These are phyloP conservation scores for Eulemur coronatus DNA, from an alignment of 2,797 vertebrate genomes.

Conservation along the genomic window DNA sequence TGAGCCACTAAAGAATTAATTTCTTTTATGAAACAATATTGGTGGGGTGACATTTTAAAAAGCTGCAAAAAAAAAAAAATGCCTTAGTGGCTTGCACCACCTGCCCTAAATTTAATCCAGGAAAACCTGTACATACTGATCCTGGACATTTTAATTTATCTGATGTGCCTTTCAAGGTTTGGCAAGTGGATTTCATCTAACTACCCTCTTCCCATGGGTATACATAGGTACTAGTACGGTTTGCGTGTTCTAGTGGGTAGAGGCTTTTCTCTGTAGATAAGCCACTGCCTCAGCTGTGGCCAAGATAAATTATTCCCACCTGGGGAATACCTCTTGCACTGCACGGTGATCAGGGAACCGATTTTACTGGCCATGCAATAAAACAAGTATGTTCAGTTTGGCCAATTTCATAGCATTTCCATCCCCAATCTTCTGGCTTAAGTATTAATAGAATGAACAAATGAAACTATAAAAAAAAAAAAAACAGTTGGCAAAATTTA, in stretches of 20 bases:
- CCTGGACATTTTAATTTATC: background rate
- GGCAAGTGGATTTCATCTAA: background rate
- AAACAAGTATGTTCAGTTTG: background rate
- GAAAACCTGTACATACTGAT: background rate
- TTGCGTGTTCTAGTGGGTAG: background rate
- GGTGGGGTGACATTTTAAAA: background rate
- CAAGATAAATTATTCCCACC: background rate
- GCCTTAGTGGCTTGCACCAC: background rate
- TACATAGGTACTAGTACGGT: background rate
- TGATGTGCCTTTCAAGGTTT: background rate
- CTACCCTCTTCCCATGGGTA: background rate
- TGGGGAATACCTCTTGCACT: background rate
- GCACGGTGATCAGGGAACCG: background rate
- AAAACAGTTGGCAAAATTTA: background rate
- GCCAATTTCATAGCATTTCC: background rate
- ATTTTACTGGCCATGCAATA: background rate
- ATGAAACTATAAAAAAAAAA: background rate
- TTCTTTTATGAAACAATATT: background rate
- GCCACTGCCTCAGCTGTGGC: background rate
- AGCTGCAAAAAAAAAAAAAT: background rate
- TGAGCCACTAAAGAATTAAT: background rate
- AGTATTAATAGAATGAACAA: background rate
- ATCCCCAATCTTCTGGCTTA: background rate
- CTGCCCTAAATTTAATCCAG: background rate
- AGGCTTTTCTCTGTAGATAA: background rate